Evolutionary conservation across 2,888 invertebrate species (phyloP), one percentile per base, ranked within the genome.

Genomic region (Dimorphilus gyrociliatus): DNA sequence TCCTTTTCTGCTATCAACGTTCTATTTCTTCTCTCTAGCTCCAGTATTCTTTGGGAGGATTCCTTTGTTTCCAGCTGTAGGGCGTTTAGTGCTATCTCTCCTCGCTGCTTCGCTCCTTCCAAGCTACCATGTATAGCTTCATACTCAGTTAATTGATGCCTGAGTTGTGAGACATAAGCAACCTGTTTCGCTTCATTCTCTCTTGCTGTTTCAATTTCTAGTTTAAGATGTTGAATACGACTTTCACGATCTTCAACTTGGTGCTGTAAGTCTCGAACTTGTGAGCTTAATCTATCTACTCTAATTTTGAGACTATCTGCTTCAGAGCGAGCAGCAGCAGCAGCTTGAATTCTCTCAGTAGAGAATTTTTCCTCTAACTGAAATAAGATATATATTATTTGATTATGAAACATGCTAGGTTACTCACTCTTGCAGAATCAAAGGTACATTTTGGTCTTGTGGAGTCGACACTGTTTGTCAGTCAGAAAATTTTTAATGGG

Each of bases 1-100:
- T n/a, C n/a, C n/a, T n/a, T n/a, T n/a, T n/a, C n/a, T n/a, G n/a
- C n/a, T n/a, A n/a, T n/a, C n/a, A n/a, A n/a, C n/a, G n/a, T n/a
- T n/a, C n/a, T n/a, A n/a, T n/a, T n/a, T 26, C 59, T 44, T 2
- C 49, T 38, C 38, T 61, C 60, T 14, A 61, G 41, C 19, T 60
- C 57, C 2, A 55, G 18, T 23, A 60, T 49, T 34, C 51, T 51
- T 19, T 59, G 52, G 19, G 52, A 46, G 13, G 44, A 30, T 12
- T 53, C 51, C 23, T 51, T 40, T 32, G 44, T 51, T 23, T 61
- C 56, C 21, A 45, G 45, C 38, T 60, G 57, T 21, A 61, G 40
- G 7, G 55, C 40, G 4, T 44, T 33, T 6, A 61, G 51, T 1
- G 58, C 53, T 18, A 47, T 42, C 35, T 54, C 57, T 31, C 53